Evolutionary conservation across 2,113 vertebrate genomes (phyloP), one percentile per base, ranked within the genome.

Genomic region (Felis catus): DNA sequence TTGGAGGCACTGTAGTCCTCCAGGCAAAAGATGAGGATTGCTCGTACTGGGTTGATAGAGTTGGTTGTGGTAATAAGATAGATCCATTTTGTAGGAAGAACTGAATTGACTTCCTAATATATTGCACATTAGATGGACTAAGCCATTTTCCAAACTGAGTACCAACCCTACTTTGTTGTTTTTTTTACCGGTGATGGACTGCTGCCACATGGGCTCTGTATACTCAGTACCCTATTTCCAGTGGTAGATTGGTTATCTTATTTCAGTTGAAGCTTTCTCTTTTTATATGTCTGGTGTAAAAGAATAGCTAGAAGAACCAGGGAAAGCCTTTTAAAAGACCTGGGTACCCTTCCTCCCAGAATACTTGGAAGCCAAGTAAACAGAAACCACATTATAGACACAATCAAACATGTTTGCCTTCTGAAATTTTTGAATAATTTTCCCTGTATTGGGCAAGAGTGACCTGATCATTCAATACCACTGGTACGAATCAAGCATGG

Each of bases 191-290:
- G 33, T 53, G 55, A 73, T 82, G 51, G 85, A 39, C 5, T 36
- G 7, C 0, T 16, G 21, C 1, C 7, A 5, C 10, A 8, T 36
- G 21, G 21, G 1, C 16, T 12, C 14, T 53, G 12, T 71, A 48
- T 23, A 82, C 4, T 5, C 13, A 18, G 6, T 6, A 82, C 27
- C 16, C 68, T 61, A 83, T 71, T 29, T 61, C 15, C 19, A 27
- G 6, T 39, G 13, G 4, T 41, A 94, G 15, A 27, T 65, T 5
- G 31, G 51, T 16, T 61, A 41, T 92, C 2, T 63, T 25, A 61
- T 27, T 78, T 70, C 18, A 39, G 0, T 6, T 51, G 8, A 81
- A 74, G 8, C 0, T 41, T 9, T 68, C 82, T 12, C 14, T 41
- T 85, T 83, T 74, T 41, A 78, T 55, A 82, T 51, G 3, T 4